Percentiles rank a stretch among this genome's conserved stretches.
phyloP scores from a whole-genome alignment of 1,140 invertebrate genomes.

The Choristoneura fumiferana region DNA sequence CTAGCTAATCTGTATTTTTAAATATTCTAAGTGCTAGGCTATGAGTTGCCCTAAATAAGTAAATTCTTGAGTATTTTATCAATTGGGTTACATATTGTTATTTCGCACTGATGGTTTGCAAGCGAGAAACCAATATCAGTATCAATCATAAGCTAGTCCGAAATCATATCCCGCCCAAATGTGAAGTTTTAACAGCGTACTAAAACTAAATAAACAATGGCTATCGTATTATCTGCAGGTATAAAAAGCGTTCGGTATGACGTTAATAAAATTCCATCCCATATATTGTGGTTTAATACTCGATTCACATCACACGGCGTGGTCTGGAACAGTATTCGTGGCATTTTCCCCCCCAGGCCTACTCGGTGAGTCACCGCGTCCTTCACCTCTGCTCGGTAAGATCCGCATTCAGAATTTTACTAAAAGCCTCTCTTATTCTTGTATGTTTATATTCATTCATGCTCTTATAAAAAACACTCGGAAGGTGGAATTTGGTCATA shows the following conservation, averaged over 20 bases:
- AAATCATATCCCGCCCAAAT: no score
- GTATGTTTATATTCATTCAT: slow-evolving; percentile 49
- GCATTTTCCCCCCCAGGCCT: slow-evolving; percentile 36
- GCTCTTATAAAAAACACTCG: slow-evolving; percentile 8
- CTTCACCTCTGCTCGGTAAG: slow-evolving; percentile 50
- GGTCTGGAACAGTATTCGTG: slow-evolving; percentile 22
- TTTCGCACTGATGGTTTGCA: no score
- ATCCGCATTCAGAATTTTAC: slow-evolving; percentile 50
- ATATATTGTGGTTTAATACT: not conserved
- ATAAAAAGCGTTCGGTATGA: slow-evolving; percentile 4
- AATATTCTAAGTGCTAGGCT: no score
- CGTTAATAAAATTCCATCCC: slow-evolving; percentile 5
- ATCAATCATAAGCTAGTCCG: no score
- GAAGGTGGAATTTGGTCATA: no score
- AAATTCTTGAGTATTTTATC: no score
- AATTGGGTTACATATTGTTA: no score
- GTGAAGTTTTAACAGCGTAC: no score
- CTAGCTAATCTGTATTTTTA: no score
- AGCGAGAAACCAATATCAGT: no score
- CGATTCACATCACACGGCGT: not conserved
- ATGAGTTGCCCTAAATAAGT: no score
- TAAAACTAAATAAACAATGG: no score
- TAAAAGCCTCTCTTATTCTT: slow-evolving; percentile 39
- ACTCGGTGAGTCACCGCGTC: slow-evolving; percentile 52
- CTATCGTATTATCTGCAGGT: not conserved